Base-by-base conservation (phyloP, 1,140 invertebrate species). In the Anastrepha ludens region DNA sequence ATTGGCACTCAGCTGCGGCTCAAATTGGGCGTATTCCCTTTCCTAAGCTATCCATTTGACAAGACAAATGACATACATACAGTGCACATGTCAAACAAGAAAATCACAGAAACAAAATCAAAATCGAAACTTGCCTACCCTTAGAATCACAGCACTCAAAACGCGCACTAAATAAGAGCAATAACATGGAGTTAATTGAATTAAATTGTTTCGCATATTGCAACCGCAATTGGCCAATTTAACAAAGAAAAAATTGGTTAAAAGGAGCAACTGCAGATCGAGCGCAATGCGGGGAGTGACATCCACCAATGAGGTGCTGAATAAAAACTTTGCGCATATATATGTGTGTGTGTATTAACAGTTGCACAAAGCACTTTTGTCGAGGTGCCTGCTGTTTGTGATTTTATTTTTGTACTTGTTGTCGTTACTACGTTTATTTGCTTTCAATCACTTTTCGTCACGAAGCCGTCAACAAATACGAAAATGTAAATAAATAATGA, bases 391-490 rank as follows among this genome's bases (percentile, higher is more conserved):
- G 15, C 13, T 4, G 60, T 17, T 62, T 17, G 8, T 17, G 60
- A 62, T 17, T 3, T 62, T 62, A 15, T 62, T 17, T 62, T 62
- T 62, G 8, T 8, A 62, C 13, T 62, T 62, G 11, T 55, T 55
- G 1, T 55, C 11, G 1, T 55, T 55, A 2, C 6, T 8, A 11
- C 50, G 2, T 91, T 92, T 92, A 91, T 92, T 92, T 92, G 91
- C 90, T 91, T 92, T 92, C 91, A 92, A 92, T 92, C 91, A 92
- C 91, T 91, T 92, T 92, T 92, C 91, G 91, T 92, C 91, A 92
- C 91, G 91, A 92, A 92, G 90, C 87, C 86, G 86, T 89, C 88
- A 89, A 87, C 88, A 89, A 89, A 60, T 67, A 87, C 50, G 29
- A 70, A 44, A 65, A 87, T 39, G 62, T 67, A 67, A 70, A 87